Percentiles rank a stretch among this genome's conserved stretches.
These are phyloP conservation scores for Trematocara variabile DNA, from an alignment of 2,113 vertebrate genomes.

Conservation along the genomic window DNA sequence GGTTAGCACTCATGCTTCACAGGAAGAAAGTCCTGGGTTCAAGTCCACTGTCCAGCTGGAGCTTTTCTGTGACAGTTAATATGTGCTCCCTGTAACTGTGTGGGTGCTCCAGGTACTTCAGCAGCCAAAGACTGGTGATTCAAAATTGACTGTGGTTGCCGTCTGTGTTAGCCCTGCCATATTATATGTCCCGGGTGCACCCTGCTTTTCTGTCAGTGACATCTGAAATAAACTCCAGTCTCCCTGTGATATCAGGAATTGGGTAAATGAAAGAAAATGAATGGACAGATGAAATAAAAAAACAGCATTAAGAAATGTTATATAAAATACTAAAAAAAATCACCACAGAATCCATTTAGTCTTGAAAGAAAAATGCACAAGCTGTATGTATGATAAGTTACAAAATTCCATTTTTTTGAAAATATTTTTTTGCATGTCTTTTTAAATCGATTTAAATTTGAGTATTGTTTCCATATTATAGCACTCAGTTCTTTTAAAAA, in stretches of 20 bases:
- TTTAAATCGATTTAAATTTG: fast-evolving
- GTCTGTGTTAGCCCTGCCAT: fast-evolving
- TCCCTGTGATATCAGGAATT: not conserved
- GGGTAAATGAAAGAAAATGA: fast-evolving
- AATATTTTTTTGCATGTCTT: not conserved
- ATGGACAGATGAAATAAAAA: not conserved
- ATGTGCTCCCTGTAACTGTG: not conserved
- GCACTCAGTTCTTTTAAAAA: not conserved
- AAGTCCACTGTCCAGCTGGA: not conserved
- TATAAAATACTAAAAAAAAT: not conserved
- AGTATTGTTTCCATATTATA: not conserved
- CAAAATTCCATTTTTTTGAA: not conserved
- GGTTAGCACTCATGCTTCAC: not conserved
- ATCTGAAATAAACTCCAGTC: not conserved
- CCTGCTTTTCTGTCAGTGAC: not conserved
- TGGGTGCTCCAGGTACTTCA: not conserved
- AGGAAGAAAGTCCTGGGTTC: not conserved
- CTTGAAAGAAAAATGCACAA: not conserved
- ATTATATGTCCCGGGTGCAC: not conserved
- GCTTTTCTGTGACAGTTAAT: not conserved
- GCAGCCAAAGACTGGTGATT: not conserved
- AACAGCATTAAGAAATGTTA: not conserved
- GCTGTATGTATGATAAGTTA: not conserved
- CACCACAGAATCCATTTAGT: not conserved
- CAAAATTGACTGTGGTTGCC: not conserved